Evolutionary conservation across 2,888 invertebrate species (phyloP).

Genomic region (Alviniconcha strummeri): DNA sequence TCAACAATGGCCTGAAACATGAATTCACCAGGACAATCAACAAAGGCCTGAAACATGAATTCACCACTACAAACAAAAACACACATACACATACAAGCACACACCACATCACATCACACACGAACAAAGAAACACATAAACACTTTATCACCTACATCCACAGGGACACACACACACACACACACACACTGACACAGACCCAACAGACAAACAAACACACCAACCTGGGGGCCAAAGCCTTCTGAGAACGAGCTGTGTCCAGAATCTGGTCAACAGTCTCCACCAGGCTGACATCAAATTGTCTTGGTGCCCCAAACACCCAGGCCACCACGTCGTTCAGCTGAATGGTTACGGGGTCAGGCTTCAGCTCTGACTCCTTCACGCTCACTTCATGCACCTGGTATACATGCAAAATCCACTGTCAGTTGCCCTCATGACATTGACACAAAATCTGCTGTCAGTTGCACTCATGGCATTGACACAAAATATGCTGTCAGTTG

Average conservation of each 20-base stretch:
- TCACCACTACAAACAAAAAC: no score
- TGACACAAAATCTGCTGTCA: background rate
- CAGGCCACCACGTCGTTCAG: slow-evolving; percentile 72
- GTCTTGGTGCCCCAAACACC: slow-evolving; percentile 66
- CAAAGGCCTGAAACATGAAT: no score
- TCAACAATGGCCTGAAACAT: no score
- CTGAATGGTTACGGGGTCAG: slow-evolving; percentile 68
- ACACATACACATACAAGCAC: no score
- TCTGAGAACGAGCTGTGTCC: slow-evolving; percentile 52
- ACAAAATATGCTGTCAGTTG: no score
- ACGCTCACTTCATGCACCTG: slow-evolving; percentile 71
- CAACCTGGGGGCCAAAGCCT: slow-evolving; percentile 59
- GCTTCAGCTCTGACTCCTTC: slow-evolving; percentile 54
- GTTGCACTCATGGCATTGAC: no score
- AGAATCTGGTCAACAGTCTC: slow-evolving; percentile 62
- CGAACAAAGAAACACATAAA: background rate
- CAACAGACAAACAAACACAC: background rate
- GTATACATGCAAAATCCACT: background rate
- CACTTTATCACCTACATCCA: no score
- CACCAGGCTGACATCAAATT: slow-evolving; percentile 62
- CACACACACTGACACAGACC: background rate
- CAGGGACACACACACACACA: background rate
- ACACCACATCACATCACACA: no score
- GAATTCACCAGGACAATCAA: no score
- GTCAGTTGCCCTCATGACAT: background rate